A percentile compares a stretch with the other conserved stretches of the same genome.
Conservation (phyloP, 2,113 vertebrate genomes). For the Ornithorhynchus anatinus region DNA sequence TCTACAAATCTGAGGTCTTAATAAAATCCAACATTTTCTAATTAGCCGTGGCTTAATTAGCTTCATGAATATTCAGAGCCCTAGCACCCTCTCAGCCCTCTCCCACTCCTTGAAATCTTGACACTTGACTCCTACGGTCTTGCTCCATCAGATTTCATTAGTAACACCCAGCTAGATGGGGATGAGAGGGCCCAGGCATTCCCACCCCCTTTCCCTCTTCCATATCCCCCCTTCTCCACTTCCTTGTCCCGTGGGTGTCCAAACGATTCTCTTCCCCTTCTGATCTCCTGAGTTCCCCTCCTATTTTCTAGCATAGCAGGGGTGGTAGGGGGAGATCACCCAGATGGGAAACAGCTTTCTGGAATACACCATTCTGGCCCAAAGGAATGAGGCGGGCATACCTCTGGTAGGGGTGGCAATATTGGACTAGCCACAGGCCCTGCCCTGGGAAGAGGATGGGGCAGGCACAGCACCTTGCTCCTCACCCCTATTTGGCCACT, state of each 20-base stretch:
- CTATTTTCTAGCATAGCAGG: too few relatives aligned
- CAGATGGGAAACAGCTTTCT: too few relatives aligned
- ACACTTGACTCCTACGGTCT: background rate
- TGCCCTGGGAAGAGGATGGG: background rate
- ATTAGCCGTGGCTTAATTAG: slow-evolving; percentile 59
- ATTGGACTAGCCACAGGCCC: background rate
- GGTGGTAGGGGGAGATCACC: too few relatives aligned
- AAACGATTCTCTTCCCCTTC: background rate
- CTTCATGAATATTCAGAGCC: slow-evolving; percentile 45
- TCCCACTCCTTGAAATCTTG: background rate
- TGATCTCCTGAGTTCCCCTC: background rate
- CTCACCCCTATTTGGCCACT: too few relatives aligned
- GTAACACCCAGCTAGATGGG: background rate
- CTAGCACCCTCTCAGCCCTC: background rate
- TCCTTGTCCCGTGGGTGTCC: background rate
- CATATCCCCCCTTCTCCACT: background rate
- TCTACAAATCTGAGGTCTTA: slow-evolving; percentile 46
- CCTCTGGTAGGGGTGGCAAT: too few relatives aligned
- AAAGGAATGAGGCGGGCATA: too few relatives aligned
- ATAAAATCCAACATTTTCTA: slow-evolving; percentile 54
- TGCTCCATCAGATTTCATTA: background rate
- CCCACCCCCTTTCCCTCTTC: too few relatives aligned
- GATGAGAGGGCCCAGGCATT: background rate
- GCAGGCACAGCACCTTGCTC: background rate
- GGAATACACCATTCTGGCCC: too few relatives aligned